Conservation (phyloP, 1,140 invertebrate genomes). For the Sycophila sp. region DNA sequence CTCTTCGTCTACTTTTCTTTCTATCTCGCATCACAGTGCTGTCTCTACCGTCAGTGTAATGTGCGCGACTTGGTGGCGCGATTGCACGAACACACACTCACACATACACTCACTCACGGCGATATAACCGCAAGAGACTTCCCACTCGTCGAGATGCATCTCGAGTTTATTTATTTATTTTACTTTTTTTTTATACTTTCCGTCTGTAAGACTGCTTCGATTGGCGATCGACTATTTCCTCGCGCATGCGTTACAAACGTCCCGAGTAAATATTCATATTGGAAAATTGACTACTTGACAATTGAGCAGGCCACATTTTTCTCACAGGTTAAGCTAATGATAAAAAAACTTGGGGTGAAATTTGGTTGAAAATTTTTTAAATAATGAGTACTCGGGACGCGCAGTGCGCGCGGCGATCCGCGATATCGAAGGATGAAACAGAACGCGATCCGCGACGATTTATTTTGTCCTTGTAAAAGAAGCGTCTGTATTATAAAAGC, state of each 20-base stretch:
- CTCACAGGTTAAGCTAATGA: background rate
- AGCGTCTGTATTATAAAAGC: constrained; percentile 30
- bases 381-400: background rate
- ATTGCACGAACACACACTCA: too few species aligned
- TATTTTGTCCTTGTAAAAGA: constrained; percentile 16
- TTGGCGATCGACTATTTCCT: background rate
- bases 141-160: background rate
- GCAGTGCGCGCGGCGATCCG: background rate
- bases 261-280: constrained; percentile 10
- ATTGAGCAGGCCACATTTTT: background rate
- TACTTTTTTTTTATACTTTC: too few species aligned
- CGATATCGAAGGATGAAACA: background rate
- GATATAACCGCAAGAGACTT: background rate
- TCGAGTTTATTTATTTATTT: constrained; percentile 17
- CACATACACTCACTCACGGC: background rate
- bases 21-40: constrained; percentile 6
- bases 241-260: background rate
- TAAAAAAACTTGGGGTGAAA: background rate
- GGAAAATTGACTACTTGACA: too few species aligned
- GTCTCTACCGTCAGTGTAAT: background rate
- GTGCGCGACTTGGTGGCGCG: background rate
- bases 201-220: background rate
- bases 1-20: constrained; percentile 6
- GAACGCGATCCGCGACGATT: background rate
- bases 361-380: background rate